phyloP scores from a whole-genome alignment of 1,140 invertebrate genomes.

The Caenorhabditis elegans region WBcel235 BX284602.5:186501-187000 shows the following conservation, averaged over 20 bases:
- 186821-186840: not conserved
- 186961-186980: slow-evolving; percentile 22
- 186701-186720: too few species aligned
- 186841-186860: not conserved
- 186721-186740: too few species aligned
- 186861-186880: not conserved
- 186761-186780: not conserved
- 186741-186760: not conserved
- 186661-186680: too few species aligned
- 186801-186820: not conserved
- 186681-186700: too few species aligned
- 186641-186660: too few species aligned
- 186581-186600: too few species aligned
- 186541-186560: too few species aligned
- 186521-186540: too few species aligned
- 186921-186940: not conserved
- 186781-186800: not conserved
- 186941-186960: not conserved
- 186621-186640: too few species aligned
- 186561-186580: too few species aligned
- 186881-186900: not conserved
- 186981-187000: not conserved
- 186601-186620: too few species aligned
- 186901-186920: not conserved
- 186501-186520: too few species aligned